phyloP scores from a whole-genome alignment of 2,888 invertebrate genomes.

The Diarsia rubi region DNA sequence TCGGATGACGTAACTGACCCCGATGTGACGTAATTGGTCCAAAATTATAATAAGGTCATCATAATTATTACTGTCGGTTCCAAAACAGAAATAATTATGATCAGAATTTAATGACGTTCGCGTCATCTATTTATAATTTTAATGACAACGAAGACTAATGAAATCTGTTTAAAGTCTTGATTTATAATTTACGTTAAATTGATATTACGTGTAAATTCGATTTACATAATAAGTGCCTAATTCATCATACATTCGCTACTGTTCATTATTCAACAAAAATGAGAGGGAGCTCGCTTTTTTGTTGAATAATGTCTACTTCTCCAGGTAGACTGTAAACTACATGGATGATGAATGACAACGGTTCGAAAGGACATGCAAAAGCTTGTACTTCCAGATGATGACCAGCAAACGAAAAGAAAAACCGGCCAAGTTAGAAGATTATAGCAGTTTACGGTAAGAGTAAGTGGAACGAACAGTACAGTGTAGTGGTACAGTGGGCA shows the following conservation, averaged over 20 bases:
- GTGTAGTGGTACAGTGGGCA: background rate
- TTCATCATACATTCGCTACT: background rate
- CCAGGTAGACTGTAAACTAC: too few relatives aligned
- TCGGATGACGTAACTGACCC: constrained; percentile 17
- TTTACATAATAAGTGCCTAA: background rate
- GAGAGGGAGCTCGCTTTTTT: too few relatives aligned
- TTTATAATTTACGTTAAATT: constrained; percentile 15
- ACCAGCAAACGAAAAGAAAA: too few relatives aligned
- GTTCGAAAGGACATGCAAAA: too few relatives aligned
- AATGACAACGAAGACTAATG: constrained; percentile 49
- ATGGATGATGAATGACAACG: too few relatives aligned
- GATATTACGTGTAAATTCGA: background rate
- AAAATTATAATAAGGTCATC: constrained; percentile 36
- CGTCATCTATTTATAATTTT: constrained; percentile 62
- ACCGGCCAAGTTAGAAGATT: too few relatives aligned
- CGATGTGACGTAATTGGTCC: constrained; percentile 37
- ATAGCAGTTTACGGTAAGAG: background rate
- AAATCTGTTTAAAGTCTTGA: constrained; percentile 8
- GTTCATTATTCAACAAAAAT: too few relatives aligned
- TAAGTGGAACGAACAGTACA: background rate
- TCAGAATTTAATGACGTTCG: constrained; percentile 63
- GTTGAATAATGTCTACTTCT: too few relatives aligned
- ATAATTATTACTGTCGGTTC: constrained; percentile 36
- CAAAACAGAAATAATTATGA: constrained; percentile 32
- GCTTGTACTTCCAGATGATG: too few relatives aligned